A percentile compares a stretch with the other conserved stretches of the same genome.
These are phyloP conservation scores for Aramus guarauna DNA, from an alignment of 2,113 vertebrate species.

Conservation along the genomic window DNA sequence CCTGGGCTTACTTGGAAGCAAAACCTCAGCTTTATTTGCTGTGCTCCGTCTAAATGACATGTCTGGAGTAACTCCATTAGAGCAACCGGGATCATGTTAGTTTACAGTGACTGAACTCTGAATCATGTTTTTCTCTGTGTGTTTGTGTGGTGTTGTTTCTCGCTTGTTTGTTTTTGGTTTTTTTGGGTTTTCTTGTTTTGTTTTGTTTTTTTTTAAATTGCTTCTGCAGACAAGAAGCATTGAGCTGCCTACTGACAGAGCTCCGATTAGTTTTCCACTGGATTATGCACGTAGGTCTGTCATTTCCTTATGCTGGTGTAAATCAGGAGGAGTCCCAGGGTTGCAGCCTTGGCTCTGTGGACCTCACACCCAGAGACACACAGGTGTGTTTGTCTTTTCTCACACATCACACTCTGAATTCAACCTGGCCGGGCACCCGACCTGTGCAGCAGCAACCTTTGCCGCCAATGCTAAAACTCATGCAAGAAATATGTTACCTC, in stretches of 20 bases:
- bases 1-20: not conserved
- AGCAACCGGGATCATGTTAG: not conserved
- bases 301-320: not conserved
- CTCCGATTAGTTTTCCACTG: not conserved
- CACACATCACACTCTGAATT: accelerated
- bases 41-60: not conserved
- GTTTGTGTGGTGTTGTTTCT: not conserved
- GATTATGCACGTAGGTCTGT: not conserved
- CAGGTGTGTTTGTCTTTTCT: not conserved
- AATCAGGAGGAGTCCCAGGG: not conserved
- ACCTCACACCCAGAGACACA: not conserved
- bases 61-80: not conserved
- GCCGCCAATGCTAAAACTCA: not conserved
- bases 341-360: not conserved
- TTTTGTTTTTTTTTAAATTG: not conserved
- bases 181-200: not conserved
- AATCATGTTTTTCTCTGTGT: not conserved
- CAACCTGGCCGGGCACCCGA: not conserved
- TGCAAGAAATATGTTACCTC: not conserved
- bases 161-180: not conserved
- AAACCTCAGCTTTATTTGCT: not conserved
- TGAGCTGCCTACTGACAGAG: not conserved
- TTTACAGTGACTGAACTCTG: not conserved
- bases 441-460: not conserved
- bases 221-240: not conserved